These are phyloP conservation scores for Drosophila subpulchrella DNA, from an alignment of 1,140 invertebrate species.

Conservation along the genomic window DNA sequence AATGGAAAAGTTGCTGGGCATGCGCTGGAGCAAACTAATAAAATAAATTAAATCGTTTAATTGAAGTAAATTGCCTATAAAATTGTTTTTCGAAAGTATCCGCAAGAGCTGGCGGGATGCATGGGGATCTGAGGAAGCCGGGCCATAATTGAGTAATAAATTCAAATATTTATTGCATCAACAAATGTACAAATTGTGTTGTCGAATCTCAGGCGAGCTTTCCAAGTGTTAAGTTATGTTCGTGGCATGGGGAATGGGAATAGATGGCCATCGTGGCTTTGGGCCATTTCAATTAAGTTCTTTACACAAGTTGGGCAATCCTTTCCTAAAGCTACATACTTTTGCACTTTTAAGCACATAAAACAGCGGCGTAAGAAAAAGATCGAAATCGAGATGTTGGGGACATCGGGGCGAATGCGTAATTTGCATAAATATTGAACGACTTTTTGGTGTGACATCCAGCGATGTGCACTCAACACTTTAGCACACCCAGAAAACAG, in stretches of 20 bases:
- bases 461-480: conserved; percentile 59
- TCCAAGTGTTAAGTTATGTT: conserved; percentile 48
- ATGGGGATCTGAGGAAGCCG: not conserved
- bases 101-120: not conserved
- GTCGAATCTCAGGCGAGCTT: not conserved
- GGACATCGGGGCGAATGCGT: conserved; percentile 42
- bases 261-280: not conserved
- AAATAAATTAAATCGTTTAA: conserved; percentile 78
- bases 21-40: conserved; percentile 59
- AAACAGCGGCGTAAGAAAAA: not conserved
- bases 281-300: conserved; percentile 67
- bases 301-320: conserved; percentile 37
- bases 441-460: conserved; percentile 61
- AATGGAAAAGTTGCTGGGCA: conserved; percentile 41
- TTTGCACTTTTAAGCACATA: conserved; percentile 44
- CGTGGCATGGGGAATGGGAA: not conserved
- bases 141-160: conserved; percentile 68
- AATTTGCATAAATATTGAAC: conserved; percentile 63
- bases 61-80: conserved; percentile 72
- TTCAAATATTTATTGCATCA: conserved; percentile 69
- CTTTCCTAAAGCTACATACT: conserved; percentile 43
- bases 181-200: conserved; percentile 60
- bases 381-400: not conserved
- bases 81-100: conserved; percentile 62
- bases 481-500: conserved; percentile 23